These are phyloP conservation scores for Actias luna DNA, from an alignment of 2,888 invertebrate genomes.

Conservation along the genomic window DNA sequence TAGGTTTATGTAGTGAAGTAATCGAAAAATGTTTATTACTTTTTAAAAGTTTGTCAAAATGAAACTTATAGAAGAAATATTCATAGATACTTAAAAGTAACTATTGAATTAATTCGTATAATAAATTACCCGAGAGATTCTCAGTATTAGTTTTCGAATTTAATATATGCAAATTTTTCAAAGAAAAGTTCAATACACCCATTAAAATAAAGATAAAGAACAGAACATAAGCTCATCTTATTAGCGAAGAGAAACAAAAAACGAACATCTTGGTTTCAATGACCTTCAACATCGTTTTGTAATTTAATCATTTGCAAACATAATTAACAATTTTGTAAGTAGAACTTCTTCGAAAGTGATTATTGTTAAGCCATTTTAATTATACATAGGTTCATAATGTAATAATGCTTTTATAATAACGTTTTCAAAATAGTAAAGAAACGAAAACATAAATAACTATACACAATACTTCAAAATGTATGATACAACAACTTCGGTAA, in stretches of 20 bases:
- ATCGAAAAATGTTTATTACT: neutral
- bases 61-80: neutral
- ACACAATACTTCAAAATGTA: too few species aligned
- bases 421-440: too few species aligned
- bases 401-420: too few species aligned
- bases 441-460: too few species aligned
- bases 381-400: too few species aligned
- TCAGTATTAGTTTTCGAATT: neutral
- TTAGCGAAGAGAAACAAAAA: neutral
- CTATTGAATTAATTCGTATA: neutral
- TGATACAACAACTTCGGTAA: too few species aligned
- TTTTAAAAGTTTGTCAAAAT: too few species aligned
- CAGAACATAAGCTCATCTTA: neutral
- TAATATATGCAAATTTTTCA: neutral
- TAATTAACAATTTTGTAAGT: neutral
- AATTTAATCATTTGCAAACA: neutral
- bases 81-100: neutral
- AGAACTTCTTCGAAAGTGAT: neutral
- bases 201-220: constrained; percentile 1
- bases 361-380: neutral
- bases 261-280: neutral
- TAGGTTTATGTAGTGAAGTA: neutral
- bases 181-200: constrained; percentile 5
- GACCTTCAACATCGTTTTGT: neutral
- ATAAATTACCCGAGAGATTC: neutral